Conservation (phyloP, 2,797 vertebrate genomes). For the Pangasius larnaudii region DNA sequence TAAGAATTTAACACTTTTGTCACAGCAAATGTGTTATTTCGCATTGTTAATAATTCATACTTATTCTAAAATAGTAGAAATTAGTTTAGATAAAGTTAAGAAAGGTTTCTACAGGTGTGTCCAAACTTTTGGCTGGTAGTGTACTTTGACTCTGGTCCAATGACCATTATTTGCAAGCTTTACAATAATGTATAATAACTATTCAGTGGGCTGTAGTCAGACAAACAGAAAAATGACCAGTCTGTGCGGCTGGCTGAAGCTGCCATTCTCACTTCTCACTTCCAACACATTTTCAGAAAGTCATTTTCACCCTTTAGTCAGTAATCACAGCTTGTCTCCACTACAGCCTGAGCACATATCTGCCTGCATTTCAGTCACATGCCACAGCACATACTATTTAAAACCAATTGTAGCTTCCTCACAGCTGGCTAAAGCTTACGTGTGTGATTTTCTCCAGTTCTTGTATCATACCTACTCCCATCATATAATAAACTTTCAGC, state of each 20-base stretch:
- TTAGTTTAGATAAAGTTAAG: neutral
- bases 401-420: neutral
- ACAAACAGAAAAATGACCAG: neutral
- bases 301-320: slow-evolving; percentile 56
- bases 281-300: slow-evolving; percentile 53
- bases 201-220: neutral
- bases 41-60: neutral
- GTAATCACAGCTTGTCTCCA: slow-evolving; percentile 54
- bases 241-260: neutral
- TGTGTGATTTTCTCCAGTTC: neutral
- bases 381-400: slow-evolving; percentile 18
- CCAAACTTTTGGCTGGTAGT: neutral
- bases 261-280: slow-evolving; percentile 32
- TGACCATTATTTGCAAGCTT: neutral
- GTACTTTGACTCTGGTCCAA: neutral
- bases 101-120: neutral
- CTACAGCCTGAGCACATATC: slow-evolving; percentile 17
- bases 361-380: slow-evolving; percentile 17
- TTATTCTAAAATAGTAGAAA: neutral
- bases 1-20: neutral
- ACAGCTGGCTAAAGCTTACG: neutral
- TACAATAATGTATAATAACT: neutral
- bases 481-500: neutral
- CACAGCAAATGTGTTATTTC: neutral
- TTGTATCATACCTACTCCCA: neutral